Evolutionary conservation across 1,140 invertebrate genomes (phyloP).

Genomic region (Zaprionus lachaisei): DNA sequence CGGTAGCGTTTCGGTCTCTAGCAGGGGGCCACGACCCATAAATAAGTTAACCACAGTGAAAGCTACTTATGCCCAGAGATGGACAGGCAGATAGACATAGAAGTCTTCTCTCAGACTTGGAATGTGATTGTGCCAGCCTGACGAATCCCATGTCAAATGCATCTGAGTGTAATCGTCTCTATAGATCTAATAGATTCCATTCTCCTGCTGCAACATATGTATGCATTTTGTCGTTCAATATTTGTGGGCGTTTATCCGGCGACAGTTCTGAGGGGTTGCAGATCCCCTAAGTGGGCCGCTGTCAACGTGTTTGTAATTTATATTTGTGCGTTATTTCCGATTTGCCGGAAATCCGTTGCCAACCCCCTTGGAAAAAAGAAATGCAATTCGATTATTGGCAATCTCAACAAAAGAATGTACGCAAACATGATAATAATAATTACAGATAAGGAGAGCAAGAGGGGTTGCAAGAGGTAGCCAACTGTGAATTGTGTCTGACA

Average conservation of each 20-base stretch:
- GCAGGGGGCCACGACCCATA: constrained; percentile 28
- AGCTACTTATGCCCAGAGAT: constrained; percentile 36
- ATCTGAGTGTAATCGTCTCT: constrained; percentile 14
- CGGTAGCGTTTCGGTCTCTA: constrained; percentile 30
- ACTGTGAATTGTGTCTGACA: constrained; percentile 60
- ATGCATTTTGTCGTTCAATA: constrained; percentile 11
- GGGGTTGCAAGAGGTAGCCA: constrained; percentile 59
- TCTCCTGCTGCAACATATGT: constrained; percentile 12
- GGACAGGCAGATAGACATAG: constrained; percentile 20
- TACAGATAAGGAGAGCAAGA: background rate
- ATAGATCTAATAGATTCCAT: constrained; percentile 19
- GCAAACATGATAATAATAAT: constrained; percentile 42
- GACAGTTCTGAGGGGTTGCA: constrained; percentile 5
- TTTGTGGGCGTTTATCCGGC: constrained; percentile 61
- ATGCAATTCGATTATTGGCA: constrained; percentile 63
- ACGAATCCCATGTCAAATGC: constrained; percentile 41
- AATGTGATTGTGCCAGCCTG: constrained; percentile 8
- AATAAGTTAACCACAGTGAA: constrained; percentile 37
- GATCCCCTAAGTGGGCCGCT: constrained; percentile 49
- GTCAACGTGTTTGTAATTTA: constrained; percentile 74
- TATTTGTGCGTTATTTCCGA: constrained; percentile 61
- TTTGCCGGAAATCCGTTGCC: constrained; percentile 67
- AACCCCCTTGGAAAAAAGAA: constrained; percentile 23
- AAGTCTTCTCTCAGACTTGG: constrained; percentile 18
- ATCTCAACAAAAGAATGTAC: constrained; percentile 23